Percentiles rank a stretch among this genome's conserved stretches.
Conservation (phyloP, 1,140 invertebrate genomes). For the Drosophila dunni region DNA sequence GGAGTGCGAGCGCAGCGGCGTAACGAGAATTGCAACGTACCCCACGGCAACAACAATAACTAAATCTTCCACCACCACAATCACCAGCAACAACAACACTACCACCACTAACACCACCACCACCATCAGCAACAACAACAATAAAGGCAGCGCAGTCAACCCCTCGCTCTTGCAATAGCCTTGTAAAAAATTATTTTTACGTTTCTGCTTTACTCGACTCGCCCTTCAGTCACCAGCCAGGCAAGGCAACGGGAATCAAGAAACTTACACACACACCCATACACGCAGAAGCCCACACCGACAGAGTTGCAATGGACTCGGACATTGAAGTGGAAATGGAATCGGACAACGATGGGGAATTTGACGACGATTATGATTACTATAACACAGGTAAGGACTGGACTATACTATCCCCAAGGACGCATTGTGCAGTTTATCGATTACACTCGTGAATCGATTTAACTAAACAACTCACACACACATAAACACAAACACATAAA, state of each 20-base stretch:
- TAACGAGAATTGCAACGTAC: constrained; percentile 42
- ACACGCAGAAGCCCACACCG: constrained; percentile 3
- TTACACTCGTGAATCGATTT: constrained; percentile 70
- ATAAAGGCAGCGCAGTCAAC: constrained; percentile 40
- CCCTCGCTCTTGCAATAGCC: constrained; percentile 44
- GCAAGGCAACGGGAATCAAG: constrained; percentile 30
- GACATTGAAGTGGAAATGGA: constrained; percentile 78
- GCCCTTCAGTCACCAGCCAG: constrained; percentile 45
- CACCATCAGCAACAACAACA: constrained; percentile 38
- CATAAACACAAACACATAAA: constrained; percentile 33
- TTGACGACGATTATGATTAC: constrained; percentile 74
- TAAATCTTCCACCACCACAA: constrained; percentile 51
- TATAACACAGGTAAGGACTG: constrained; percentile 68
- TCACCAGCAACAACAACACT: constrained; percentile 8
- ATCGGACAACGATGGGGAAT: constrained; percentile 74
- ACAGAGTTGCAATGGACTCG: constrained; percentile 67
- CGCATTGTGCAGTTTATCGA: constrained; percentile 47
- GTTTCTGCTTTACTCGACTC: constrained; percentile 51
- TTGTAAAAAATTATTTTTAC: constrained; percentile 57
- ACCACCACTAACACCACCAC: constrained; percentile 39
- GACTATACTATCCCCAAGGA: constrained; percentile 19
- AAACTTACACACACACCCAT: constrained; percentile 23
- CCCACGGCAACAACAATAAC: constrained; percentile 44
- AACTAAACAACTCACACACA: constrained; percentile 44
- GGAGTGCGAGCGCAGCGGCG: constrained; percentile 21